phyloP scores from a whole-genome alignment of 2,797 vertebrate genomes.

The Alfaro cultratus region DNA sequence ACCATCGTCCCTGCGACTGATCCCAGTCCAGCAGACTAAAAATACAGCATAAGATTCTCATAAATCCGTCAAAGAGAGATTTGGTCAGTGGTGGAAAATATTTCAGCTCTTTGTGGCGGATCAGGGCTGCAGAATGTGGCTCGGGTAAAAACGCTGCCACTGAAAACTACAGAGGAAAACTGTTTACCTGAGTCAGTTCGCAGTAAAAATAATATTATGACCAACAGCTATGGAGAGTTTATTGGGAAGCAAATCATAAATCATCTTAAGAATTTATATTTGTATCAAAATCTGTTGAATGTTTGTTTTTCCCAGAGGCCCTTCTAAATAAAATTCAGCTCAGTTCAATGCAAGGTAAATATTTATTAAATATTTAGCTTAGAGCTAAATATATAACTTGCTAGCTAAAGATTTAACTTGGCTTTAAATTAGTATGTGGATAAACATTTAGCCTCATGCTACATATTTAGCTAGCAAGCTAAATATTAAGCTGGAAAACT shows the following conservation, averaged over 20 bases:
- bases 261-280: too few species aligned
- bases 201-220: too few species aligned
- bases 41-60: constrained; percentile 27
- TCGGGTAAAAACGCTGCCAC: not conserved
- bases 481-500: not conserved
- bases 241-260: too few species aligned
- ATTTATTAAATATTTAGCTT: too few species aligned
- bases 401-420: not conserved
- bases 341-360: too few species aligned
- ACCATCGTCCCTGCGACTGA: constrained; percentile 26
- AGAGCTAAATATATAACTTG: too few species aligned
- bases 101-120: constrained; percentile 34
- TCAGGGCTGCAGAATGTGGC: constrained; percentile 33
- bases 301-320: not conserved
- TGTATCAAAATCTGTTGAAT: too few species aligned
- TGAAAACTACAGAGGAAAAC: not conserved
- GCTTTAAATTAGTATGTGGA: not conserved
- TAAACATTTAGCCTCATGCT: not conserved
- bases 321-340: too few species aligned
- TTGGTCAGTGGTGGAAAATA: not conserved
- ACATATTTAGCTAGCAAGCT: too few species aligned
- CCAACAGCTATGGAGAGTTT: too few species aligned
- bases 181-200: not conserved
- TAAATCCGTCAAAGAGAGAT: constrained; percentile 32
- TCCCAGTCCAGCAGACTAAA: constrained; percentile 40